phyloP scores from a whole-genome alignment of 2,797 vertebrate species.

The Ceryle rudis region DNA sequence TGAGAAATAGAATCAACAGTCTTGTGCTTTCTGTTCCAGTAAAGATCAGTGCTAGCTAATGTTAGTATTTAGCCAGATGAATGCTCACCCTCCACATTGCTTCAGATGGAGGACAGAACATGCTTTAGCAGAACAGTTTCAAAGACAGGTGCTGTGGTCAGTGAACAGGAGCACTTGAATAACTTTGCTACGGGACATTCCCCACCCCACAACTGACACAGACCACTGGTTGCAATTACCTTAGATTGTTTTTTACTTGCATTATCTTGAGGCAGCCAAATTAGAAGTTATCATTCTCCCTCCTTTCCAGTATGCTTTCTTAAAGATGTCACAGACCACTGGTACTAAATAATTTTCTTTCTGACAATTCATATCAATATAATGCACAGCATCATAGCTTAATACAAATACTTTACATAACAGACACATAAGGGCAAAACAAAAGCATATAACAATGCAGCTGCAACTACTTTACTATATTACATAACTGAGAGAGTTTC shows the following conservation, averaged over 20 bases:
- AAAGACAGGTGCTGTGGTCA: neutral
- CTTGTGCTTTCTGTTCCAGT: neutral
- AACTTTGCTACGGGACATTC: neutral
- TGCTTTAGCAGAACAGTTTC: neutral
- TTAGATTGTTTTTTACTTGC: neutral
- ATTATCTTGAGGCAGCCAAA: neutral
- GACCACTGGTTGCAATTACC: neutral
- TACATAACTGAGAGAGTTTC: neutral
- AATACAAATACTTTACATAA: conserved; percentile 47
- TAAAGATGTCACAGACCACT: conserved; percentile 23
- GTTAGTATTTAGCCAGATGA: neutral
- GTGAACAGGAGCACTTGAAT: neutral
- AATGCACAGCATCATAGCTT: conserved; percentile 63
- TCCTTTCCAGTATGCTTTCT: neutral
- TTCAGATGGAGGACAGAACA: neutral
- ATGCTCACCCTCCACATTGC: neutral
- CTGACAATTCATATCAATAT: neutral
- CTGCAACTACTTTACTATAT: conserved; percentile 17
- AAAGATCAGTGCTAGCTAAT: neutral
- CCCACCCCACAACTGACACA: neutral
- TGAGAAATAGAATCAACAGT: neutral
- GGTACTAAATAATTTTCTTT: neutral
- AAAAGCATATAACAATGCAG: neutral
- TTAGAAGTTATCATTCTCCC: neutral
- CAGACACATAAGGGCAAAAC: neutral